Evolutionary conservation across 2,797 vertebrate genomes (phyloP), one percentile per base, ranked within the genome.

Genomic region (Dendrocincla fuliginosa): DNA sequence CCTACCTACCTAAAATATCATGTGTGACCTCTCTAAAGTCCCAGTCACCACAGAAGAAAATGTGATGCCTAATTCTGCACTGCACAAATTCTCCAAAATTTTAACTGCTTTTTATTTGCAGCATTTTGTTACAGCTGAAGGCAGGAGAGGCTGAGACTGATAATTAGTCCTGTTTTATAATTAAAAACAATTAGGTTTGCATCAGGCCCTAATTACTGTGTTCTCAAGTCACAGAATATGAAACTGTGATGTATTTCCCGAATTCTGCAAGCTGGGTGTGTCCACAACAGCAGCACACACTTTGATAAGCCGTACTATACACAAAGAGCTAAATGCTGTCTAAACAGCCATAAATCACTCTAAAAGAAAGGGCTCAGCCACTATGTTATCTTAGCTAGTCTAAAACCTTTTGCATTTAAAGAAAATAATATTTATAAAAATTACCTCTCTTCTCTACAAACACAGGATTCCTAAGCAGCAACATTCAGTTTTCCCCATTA

Each of bases 391-490:
- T 65, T 65, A 84, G 76, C 79, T 82, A 60, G 53, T 47, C 71
- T 87, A 84, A 93, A 92, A 85, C 42, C 65, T 78, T 75, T 33
- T 60, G 49, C 79, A 90, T 93, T 86, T 88, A 79, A 93, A 91
- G 57, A 83, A 94, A 96, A 91, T 41, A 94, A 25, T 81, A 89
- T 89, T 96, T 95, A 91, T 55, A 76, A 77, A 33, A 84, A 82
- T 76, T 60, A 86, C 74, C 63, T 73, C 75, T 84, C 42, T 74
- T 65, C 28, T 91, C 69, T 76, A 73, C 74, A 95, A 96, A 92
- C 78, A 90, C 16, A 57, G 8, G 23, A 79, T 59, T 79, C 39
- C 77, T 78, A 42, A 90, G 91, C 56, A 73, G 83, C 69, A 11
- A 49, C 0, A 0, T 24, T 73, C 47, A 19, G 27, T 67, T 67